Conservation (phyloP, 2,888 invertebrate genomes). For the Ophion obscuratus region DNA sequence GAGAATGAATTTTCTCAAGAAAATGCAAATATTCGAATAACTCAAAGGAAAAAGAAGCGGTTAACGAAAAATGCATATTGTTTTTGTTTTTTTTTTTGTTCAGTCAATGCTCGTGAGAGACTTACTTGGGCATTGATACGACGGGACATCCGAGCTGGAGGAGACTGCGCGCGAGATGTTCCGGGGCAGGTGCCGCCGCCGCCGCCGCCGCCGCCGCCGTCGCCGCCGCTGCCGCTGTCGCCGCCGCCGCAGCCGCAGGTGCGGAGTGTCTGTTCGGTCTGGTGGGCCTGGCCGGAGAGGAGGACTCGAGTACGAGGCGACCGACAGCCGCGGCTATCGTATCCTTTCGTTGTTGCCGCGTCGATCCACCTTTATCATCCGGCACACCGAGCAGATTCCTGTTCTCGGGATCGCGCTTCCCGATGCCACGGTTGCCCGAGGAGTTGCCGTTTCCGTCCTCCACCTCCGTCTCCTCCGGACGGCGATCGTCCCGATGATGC, state of each 20-base stretch:
- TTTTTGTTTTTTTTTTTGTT: background rate
- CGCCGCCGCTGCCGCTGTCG: slow-evolving; percentile 39
- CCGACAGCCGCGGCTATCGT: slow-evolving; percentile 46
- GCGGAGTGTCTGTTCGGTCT: slow-evolving; percentile 74
- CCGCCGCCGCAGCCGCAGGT: slow-evolving; percentile 66
- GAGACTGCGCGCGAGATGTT: slow-evolving; percentile 79
- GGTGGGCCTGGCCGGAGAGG: slow-evolving; percentile 31
- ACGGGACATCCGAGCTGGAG: slow-evolving; percentile 81
- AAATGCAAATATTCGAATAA: background rate
- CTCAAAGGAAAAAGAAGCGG: background rate
- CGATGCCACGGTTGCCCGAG: background rate
- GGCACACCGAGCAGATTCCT: slow-evolving; percentile 70
- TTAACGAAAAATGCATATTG: background rate
- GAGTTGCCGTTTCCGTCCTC: background rate
- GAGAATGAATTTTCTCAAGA: no score
- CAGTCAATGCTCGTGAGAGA: slow-evolving; percentile 29
- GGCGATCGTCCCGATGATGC: slow-evolving; percentile 5
- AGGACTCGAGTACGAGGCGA: slow-evolving; percentile 17
- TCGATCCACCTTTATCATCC: slow-evolving; percentile 57
- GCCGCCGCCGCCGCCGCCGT: slow-evolving; percentile 55
- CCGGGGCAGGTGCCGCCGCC: slow-evolving; percentile 78
- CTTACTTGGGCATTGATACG: slow-evolving; percentile 81
- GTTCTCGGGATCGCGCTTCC: slow-evolving; percentile 47
- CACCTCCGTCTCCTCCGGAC: background rate
- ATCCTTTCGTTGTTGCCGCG: slow-evolving; percentile 46